A percentile compares a stretch with the other conserved stretches of the same genome.
Evolutionary conservation across 2,113 vertebrate species (phyloP).

Genomic region (Heterotilapia buettikoferi): DNA sequence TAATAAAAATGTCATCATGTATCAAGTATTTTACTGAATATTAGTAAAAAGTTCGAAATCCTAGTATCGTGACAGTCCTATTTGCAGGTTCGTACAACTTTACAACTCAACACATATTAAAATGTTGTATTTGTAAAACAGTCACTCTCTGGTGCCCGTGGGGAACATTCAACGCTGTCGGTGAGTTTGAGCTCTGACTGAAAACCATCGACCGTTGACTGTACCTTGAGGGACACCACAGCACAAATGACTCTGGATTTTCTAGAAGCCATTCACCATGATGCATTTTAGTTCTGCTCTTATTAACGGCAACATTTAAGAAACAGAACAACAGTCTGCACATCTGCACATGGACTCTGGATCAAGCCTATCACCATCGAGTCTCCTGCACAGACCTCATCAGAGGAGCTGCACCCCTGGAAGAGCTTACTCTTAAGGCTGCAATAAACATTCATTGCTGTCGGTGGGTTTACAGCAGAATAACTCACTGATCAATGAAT

Average conservation of each 20-base stretch:
- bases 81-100: background rate
- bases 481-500: slow-evolving; percentile 99
- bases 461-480: slow-evolving; percentile 93
- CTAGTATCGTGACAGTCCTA: background rate
- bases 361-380: background rate
- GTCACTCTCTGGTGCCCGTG: slow-evolving; percentile 71
- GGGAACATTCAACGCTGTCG: slow-evolving; percentile 99
- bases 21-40: background rate
- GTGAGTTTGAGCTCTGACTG: slow-evolving; percentile 89
- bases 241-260: background rate
- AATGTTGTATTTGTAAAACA: background rate
- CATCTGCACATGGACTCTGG: background rate
- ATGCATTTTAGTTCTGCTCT: background rate
- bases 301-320: background rate
- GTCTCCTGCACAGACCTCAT: background rate
- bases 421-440: slow-evolving; percentile 75
- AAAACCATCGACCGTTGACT: slow-evolving; percentile 99
- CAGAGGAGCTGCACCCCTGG: background rate
- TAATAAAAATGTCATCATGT: background rate
- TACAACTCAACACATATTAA: background rate
- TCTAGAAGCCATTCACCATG: background rate
- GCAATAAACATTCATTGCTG: slow-evolving; percentile 99
- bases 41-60: rapidly evolving
- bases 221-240: slow-evolving; percentile 88
- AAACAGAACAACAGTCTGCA: background rate